Conservation (phyloP, 2,797 vertebrate genomes). For the Oryzias dopingdopingensis region DNA sequence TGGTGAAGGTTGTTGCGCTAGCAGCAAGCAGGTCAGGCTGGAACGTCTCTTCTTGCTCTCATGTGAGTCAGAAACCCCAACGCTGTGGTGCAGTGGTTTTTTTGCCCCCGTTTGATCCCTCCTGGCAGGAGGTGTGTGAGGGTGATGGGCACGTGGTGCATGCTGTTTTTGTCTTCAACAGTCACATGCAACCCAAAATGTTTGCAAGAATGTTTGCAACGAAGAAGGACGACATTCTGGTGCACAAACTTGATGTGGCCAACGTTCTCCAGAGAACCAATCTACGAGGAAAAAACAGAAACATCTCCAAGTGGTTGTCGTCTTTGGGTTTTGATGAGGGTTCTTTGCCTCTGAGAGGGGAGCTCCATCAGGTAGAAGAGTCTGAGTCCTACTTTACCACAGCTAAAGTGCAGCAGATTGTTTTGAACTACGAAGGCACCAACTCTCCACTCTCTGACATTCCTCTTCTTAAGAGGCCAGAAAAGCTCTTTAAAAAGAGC, state of each 20-base stretch:
- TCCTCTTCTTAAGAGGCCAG: constrained; percentile 40
- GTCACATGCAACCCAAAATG: constrained; percentile 28
- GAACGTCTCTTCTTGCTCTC: constrained; percentile 61
- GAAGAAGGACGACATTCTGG: constrained; percentile 61
- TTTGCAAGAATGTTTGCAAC: constrained; percentile 38
- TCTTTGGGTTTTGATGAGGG: constrained; percentile 63
- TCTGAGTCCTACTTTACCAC: constrained; percentile 78
- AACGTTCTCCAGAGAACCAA: constrained; percentile 78
- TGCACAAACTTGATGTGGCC: constrained; percentile 72
- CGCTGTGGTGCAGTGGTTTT: constrained; percentile 69
- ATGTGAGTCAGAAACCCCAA: constrained; percentile 29
- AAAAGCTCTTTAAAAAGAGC: constrained; percentile 72
- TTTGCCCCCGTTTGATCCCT: constrained; percentile 72
- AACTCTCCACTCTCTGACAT: constrained; percentile 64
- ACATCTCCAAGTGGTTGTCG: constrained; percentile 74
- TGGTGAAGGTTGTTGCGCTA: constrained; percentile 70
- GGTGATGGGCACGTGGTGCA: constrained; percentile 59
- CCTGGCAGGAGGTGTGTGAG: constrained; percentile 44
- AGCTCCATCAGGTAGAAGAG: constrained; percentile 46
- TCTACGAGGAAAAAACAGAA: constrained; percentile 66
- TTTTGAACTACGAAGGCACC: constrained; percentile 55
- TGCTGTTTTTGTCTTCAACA: constrained; percentile 72
- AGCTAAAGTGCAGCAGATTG: constrained; percentile 71
- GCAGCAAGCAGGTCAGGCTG: constrained; percentile 75
- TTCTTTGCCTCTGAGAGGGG: constrained; percentile 60